Conservation (phyloP, 2,888 invertebrate species). For the Rhorus exstirpatorius region DNA sequence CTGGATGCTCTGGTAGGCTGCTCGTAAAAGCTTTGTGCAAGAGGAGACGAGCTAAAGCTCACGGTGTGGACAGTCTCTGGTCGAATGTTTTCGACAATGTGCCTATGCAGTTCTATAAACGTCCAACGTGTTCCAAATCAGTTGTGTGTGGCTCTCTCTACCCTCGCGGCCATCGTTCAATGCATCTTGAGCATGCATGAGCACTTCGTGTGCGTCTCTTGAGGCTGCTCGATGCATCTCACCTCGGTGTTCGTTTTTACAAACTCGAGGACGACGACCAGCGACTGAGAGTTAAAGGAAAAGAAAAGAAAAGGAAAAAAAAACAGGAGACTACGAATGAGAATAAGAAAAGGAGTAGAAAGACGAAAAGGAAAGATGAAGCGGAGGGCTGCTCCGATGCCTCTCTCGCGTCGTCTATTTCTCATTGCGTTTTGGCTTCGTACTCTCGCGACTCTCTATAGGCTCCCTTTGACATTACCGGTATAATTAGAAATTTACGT, state of each 20-base stretch:
- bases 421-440: conserved; percentile 71
- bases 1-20: neutral
- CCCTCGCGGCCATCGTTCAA: conserved; percentile 72
- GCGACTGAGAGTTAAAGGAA: conserved; percentile 21
- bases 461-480: too few species aligned
- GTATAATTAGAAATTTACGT: too few species aligned
- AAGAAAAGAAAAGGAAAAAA: conserved; percentile 3
- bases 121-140: conserved; percentile 83
- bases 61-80: conserved; percentile 55
- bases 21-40: conserved; percentile 32
- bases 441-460: neutral
- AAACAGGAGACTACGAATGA: conserved; percentile 22
- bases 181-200: conserved; percentile 56
- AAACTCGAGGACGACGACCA: conserved; percentile 56
- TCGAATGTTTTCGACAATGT: conserved; percentile 84
- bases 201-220: conserved; percentile 8
- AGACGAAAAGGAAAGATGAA: conserved; percentile 5
- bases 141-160: conserved; percentile 68
- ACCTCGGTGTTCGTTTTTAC: conserved; percentile 38
- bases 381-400: conserved; percentile 57
- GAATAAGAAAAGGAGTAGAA: conserved; percentile 11
- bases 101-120: conserved; percentile 84
- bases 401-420: conserved; percentile 70
- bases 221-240: conserved; percentile 1
- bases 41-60: conserved; percentile 13